A percentile compares a stretch with the other conserved stretches of the same genome.
Evolutionary conservation across 2,797 vertebrate genomes (phyloP).

Genomic region (Sebastes diaconus): DNA sequence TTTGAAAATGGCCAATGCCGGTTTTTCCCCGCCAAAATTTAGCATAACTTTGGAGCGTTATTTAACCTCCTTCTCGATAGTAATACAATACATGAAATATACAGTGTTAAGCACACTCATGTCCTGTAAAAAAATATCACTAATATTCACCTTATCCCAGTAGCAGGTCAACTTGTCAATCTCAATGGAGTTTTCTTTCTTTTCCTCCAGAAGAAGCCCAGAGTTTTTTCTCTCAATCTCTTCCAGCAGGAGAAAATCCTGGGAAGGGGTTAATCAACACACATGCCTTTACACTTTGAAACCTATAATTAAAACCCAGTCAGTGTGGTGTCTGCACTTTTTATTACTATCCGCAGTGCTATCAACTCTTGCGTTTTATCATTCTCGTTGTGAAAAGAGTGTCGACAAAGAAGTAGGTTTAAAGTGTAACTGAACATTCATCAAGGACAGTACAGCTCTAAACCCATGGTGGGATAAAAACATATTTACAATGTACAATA

Average conservation of each 20-base stretch:
- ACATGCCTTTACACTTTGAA: background rate
- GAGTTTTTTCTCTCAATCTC: slow-evolving; percentile 75
- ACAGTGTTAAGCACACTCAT: background rate
- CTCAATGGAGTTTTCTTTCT: slow-evolving; percentile 73
- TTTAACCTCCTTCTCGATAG: too few species aligned
- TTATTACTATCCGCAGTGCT: background rate
- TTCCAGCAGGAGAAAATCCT: slow-evolving; percentile 88
- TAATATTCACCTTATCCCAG: slow-evolving; percentile 87
- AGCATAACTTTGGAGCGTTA: too few species aligned
- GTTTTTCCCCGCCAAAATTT: too few species aligned
- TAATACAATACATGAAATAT: background rate
- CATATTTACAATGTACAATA: background rate
- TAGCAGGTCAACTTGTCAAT: slow-evolving; percentile 71
- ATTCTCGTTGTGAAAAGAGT: background rate
- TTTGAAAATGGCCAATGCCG: too few species aligned
- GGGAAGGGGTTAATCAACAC: background rate
- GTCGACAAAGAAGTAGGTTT: background rate
- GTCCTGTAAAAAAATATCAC: background rate
- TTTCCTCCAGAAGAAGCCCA: slow-evolving; percentile 47
- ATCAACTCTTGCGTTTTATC: background rate
- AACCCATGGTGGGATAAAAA: background rate
- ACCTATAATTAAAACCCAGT: background rate
- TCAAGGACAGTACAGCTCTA: background rate
- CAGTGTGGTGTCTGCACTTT: background rate
- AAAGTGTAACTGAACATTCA: background rate